Conservation (phyloP, 2,888 invertebrate genomes). For the Schizotus pectinicornis region DNA sequence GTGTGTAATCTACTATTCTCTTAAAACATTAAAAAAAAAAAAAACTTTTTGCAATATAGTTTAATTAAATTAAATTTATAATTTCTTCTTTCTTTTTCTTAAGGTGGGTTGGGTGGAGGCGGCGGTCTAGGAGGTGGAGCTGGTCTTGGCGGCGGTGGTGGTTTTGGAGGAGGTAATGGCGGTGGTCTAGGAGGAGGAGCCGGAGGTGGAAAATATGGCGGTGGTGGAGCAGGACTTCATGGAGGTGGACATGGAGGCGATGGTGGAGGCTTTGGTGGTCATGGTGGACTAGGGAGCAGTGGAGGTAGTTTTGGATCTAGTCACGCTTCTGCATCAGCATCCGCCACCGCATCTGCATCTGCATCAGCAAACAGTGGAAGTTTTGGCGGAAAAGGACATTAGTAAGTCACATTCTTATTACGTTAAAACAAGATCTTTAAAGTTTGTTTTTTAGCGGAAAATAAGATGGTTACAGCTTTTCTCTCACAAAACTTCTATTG, state of each 20-base stretch:
- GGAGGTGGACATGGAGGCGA: not conserved
- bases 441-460: slow-evolving; percentile 2
- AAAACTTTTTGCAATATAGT: too few species aligned
- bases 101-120: not conserved
- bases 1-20: too few species aligned
- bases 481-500: not conserved
- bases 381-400: slow-evolving; percentile 7
- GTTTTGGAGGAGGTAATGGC: slow-evolving; percentile 11
- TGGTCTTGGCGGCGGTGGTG: slow-evolving; percentile 1
- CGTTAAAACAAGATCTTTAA: not conserved
- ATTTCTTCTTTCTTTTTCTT: not conserved
- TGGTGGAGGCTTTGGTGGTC: not conserved
- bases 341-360: slow-evolving; percentile 16
- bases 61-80: too few species aligned
- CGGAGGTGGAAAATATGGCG: not conserved
- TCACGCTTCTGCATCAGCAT: slow-evolving; percentile 21
- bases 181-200: slow-evolving; percentile 11
- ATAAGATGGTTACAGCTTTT: not conserved
- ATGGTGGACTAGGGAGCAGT: not conserved
- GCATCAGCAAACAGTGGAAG: slow-evolving; percentile 8
- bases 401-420: slow-evolving; percentile 7
- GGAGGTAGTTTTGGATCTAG: slow-evolving; percentile 18
- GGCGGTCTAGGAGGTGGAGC: slow-evolving; percentile 5
- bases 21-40: too few species aligned
- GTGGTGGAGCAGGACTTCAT: slow-evolving; percentile 4